Conservation (phyloP, 2,797 vertebrate species). For the Lagocephalus sceleratus region DNA sequence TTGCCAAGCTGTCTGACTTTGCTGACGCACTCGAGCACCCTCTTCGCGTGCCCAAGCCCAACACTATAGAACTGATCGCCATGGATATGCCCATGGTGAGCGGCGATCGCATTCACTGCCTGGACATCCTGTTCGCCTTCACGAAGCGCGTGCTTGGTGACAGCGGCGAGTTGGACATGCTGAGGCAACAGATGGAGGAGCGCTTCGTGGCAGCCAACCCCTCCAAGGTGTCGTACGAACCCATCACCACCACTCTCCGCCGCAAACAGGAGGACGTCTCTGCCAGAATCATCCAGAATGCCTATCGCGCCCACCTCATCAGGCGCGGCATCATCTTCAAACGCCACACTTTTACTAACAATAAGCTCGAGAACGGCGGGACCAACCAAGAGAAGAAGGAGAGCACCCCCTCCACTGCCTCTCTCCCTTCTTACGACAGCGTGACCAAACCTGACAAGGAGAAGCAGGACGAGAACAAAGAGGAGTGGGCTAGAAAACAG, state of each 20-base stretch:
- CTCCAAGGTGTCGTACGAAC: slow-evolving; percentile 99
- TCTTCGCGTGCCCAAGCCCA: slow-evolving; percentile 94
- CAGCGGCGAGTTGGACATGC: slow-evolving; percentile 96
- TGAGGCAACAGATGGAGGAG: slow-evolving; percentile 99
- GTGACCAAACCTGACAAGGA: slow-evolving; percentile 99
- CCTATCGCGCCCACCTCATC: slow-evolving; percentile 87
- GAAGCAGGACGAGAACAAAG: slow-evolving; percentile 90
- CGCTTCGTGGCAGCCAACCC: slow-evolving; percentile 97
- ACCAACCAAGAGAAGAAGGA: slow-evolving; percentile 93
- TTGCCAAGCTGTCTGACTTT: slow-evolving; percentile 94
- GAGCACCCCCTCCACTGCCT: slow-evolving; percentile 96
- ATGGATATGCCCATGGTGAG: slow-evolving; percentile 99
- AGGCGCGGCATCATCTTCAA: slow-evolving; percentile 87
- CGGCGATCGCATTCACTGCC: slow-evolving; percentile 97
- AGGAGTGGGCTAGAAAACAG: slow-evolving; percentile 85
- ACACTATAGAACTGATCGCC: slow-evolving; percentile 98
- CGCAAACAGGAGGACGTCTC: slow-evolving; percentile 97
- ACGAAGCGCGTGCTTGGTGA: slow-evolving; percentile 98
- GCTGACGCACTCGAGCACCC: slow-evolving; percentile 95
- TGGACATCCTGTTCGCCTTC: slow-evolving; percentile 99
- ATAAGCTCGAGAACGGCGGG: slow-evolving; percentile 90
- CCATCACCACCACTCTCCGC: slow-evolving; percentile 97
- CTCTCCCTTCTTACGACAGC: slow-evolving; percentile 97
- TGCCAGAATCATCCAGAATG: slow-evolving; percentile 90
- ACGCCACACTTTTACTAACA: slow-evolving; percentile 74